These are phyloP conservation scores for Acropternis orthonyx DNA, from an alignment of 2,797 vertebrate genomes.

Conservation along the genomic window DNA sequence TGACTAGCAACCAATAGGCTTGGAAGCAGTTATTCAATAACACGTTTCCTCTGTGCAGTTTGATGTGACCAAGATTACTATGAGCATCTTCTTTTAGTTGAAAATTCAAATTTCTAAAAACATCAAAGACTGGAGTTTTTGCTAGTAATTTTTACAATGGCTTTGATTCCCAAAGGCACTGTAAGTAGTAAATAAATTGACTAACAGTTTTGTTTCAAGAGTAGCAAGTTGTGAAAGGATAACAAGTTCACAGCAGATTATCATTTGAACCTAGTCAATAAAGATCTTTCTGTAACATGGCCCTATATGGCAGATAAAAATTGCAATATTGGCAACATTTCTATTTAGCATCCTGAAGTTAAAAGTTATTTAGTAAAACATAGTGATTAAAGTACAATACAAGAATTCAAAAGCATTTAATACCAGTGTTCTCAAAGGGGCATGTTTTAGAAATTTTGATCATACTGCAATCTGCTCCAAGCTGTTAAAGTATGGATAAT, in stretches of 20 bases:
- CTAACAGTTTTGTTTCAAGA: background rate
- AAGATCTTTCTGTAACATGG: background rate
- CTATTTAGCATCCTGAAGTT: conserved; percentile 1
- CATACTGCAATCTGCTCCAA: conserved; percentile 74
- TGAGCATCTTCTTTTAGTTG: background rate
- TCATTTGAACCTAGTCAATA: conserved; percentile 20
- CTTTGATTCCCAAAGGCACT: conserved; percentile 2
- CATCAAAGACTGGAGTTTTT: background rate
- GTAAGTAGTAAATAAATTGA: background rate
- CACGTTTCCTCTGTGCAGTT: background rate
- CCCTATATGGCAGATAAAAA: background rate
- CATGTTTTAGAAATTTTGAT: conserved; percentile 73
- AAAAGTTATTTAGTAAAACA: conserved; percentile 57
- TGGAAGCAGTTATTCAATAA: background rate
- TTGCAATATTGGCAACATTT: background rate
- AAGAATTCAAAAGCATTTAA: conserved; percentile 59
- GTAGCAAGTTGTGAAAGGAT: conserved; percentile 2
- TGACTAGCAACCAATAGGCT: background rate
- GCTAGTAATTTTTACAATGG: background rate
- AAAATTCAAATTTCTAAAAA: background rate
- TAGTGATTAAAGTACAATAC: conserved; percentile 40
- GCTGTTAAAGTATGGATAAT: conserved; percentile 81
- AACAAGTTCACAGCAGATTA: conserved; percentile 7
- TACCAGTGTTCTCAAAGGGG: conserved; percentile 57
- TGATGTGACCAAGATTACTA: background rate